These are phyloP conservation scores for Xiphydria camelus DNA, from an alignment of 2,888 invertebrate species.

Conservation along the genomic window DNA sequence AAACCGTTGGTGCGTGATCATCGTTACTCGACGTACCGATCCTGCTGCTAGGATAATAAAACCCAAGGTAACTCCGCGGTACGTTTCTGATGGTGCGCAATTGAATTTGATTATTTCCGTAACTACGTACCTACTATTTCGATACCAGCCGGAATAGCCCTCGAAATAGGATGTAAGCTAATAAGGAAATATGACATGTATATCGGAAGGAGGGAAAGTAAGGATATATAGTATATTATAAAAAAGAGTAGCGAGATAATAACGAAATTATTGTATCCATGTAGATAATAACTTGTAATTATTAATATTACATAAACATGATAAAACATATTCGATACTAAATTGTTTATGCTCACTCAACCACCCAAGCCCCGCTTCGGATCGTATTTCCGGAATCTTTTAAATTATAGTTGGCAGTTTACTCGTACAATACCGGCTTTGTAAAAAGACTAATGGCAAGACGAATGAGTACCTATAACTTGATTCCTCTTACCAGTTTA, in stretches of 20 bases:
- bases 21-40: too few species aligned
- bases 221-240: conserved; percentile 8
- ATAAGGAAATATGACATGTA: background rate
- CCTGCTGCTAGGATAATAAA: conserved; percentile 28
- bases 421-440: too few species aligned
- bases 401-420: too few species aligned
- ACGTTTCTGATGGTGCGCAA: background rate
- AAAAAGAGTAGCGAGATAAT: conserved; percentile 13
- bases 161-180: background rate
- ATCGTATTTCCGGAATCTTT: background rate
- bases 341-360: conserved; percentile 15
- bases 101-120: too few species aligned
- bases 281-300: conserved; percentile 35
- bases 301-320: conserved; percentile 18
- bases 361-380: conserved; percentile 3
- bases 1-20: too few species aligned
- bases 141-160: conserved; percentile 2
- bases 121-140: too few species aligned
- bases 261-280: conserved; percentile 25
- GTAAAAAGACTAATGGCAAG: too few species aligned
- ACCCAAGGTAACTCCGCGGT: background rate
- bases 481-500: too few species aligned
- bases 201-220: conserved; percentile 5
- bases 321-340: conserved; percentile 20
- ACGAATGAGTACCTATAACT: too few species aligned